These are phyloP conservation scores for Crotalus horridus DNA, from an alignment of 2,113 vertebrate genomes.

Conservation along the genomic window DNA sequence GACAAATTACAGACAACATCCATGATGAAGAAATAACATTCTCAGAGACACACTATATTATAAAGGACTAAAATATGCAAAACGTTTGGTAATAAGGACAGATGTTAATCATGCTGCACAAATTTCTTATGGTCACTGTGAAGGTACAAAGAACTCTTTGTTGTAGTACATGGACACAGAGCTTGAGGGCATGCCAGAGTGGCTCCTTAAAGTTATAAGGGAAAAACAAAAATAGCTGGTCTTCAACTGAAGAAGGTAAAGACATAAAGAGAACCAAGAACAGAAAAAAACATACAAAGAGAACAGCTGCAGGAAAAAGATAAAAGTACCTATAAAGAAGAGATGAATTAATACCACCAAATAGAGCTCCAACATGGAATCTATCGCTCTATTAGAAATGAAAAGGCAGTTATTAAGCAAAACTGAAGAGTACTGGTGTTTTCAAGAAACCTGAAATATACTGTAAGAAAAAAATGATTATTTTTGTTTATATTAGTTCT, in stretches of 20 bases:
- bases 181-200: not conserved
- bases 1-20: not conserved
- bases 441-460: conserved; percentile 20
- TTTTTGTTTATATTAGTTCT: not conserved
- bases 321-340: conserved; percentile 50
- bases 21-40: not conserved
- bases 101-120: not conserved
- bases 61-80: not conserved
- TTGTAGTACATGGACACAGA: not conserved
- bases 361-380: conserved; percentile 19
- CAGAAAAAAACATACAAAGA: not conserved
- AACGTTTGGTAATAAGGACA: not conserved
- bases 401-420: conserved; percentile 30
- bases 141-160: not conserved
- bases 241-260: conserved; percentile 33
- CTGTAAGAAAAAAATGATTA: not conserved
- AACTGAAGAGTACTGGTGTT: conserved; percentile 9
- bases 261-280: conserved; percentile 6
- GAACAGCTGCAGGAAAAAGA: not conserved
- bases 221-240: conserved; percentile 16
- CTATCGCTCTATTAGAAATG: conserved; percentile 40
- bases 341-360: conserved; percentile 33
- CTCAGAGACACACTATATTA: not conserved
- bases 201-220: conserved; percentile 23
- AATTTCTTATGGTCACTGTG: not conserved